These are phyloP conservation scores for Stichodactyla mertensii DNA, from an alignment of 64 coral and sea anemone genomes.

Conservation along the genomic window DNA sequence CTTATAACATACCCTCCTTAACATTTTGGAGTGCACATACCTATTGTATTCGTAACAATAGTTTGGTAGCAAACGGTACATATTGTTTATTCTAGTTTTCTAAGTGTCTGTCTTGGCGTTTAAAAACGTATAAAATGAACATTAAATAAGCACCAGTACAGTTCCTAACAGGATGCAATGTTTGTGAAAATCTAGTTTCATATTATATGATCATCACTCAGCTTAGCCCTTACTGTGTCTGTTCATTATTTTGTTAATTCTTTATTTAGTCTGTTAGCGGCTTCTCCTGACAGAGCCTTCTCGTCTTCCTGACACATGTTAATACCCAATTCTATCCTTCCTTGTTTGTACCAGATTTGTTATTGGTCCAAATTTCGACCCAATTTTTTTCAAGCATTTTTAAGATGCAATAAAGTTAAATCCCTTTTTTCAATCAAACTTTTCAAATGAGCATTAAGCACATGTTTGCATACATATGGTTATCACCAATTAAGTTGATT, in stretches of 20 bases:
- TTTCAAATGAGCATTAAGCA: no score
- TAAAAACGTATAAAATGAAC: constrained; percentile 2
- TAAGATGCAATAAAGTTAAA: no score
- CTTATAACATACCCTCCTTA: background rate
- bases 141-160: background rate
- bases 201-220: no score
- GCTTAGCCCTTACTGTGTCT: no score
- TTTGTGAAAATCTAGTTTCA: no score
- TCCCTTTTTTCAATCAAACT: no score
- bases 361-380: no score
- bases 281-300: background rate
- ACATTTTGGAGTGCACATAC: constrained; percentile 1
- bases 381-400: no score
- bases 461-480: no score
- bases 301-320: background rate
- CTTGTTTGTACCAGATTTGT: background rate
- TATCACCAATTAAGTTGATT: no score
- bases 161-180: no score
- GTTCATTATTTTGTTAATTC: background rate
- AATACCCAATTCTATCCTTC: background rate
- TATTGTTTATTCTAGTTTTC: constrained; percentile 3
- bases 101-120: background rate
- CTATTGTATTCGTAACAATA: constrained; percentile 8
- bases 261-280: background rate
- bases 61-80: constrained; percentile 3